phyloP scores from a whole-genome alignment of 1,140 invertebrate genomes.

The Drosophila miranda region DNA sequence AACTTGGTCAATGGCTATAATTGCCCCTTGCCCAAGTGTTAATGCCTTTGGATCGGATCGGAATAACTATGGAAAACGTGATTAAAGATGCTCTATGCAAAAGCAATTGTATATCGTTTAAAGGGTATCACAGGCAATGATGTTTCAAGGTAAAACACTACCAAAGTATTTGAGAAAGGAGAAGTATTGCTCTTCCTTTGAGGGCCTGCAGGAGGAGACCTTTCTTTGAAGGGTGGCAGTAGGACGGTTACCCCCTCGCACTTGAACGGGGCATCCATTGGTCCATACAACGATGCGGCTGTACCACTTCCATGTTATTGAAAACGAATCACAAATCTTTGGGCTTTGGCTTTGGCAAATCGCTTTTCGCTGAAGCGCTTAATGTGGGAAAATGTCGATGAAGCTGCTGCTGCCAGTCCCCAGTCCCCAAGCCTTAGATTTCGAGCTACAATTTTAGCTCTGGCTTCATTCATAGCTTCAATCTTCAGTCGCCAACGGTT shows the following conservation, averaged over 20 bases:
- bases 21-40: conserved; percentile 55
- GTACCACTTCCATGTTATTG: conserved; percentile 51
- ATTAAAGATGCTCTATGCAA: conserved; percentile 76
- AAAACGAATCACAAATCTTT: conserved; percentile 50
- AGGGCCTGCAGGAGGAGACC: no score
- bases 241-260: not conserved
- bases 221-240: no score
- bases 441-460: not conserved
- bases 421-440: not conserved
- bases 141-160: not conserved
- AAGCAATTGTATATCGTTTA: conserved; percentile 41
- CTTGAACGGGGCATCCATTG: conserved; percentile 11
- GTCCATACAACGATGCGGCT: conserved; percentile 21
- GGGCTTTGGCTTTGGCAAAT: conserved; percentile 39
- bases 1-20: conserved; percentile 75
- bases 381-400: conserved; percentile 59
- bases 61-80: conserved; percentile 75
- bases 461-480: no score
- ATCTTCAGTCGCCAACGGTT: conserved; percentile 1
- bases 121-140: conserved; percentile 11
- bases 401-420: conserved; percentile 9
- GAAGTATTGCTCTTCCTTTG: no score
- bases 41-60: conserved; percentile 51
- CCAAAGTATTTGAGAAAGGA: no score
- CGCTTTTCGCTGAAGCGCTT: conserved; percentile 39